phyloP scores from a whole-genome alignment of 1,140 invertebrate species.

The Drosophila mauritiana region DNA sequence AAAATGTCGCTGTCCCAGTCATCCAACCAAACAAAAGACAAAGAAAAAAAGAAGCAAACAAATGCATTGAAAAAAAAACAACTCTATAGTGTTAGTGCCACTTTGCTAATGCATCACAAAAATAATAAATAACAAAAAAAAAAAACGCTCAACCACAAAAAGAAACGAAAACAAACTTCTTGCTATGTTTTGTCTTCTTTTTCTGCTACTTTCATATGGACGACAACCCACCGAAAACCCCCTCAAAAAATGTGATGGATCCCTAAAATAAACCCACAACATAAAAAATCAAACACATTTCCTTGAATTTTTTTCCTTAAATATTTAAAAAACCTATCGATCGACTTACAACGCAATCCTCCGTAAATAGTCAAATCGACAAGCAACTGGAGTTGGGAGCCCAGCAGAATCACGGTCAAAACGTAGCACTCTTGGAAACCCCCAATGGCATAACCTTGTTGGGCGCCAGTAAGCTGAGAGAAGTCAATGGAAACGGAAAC shows the following conservation, averaged over 20 bases:
- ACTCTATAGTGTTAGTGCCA: conserved; percentile 53
- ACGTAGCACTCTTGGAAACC: conserved; percentile 76
- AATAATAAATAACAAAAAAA: conserved; percentile 23
- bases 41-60: conserved; percentile 32
- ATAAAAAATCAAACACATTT: background rate
- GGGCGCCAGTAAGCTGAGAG: conserved; percentile 61
- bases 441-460: conserved; percentile 77
- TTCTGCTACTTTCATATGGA: conserved; percentile 72
- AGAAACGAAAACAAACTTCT: conserved; percentile 43
- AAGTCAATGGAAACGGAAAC: conserved; percentile 51
- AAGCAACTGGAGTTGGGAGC: conserved; percentile 63
- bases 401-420: conserved; percentile 63
- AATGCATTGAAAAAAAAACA: conserved; percentile 37
- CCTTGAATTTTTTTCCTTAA: too few species aligned
- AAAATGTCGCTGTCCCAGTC: conserved; percentile 65
- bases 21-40: conserved; percentile 26
- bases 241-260: conserved; percentile 43
- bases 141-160: conserved; percentile 21
- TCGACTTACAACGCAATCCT: background rate
- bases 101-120: conserved; percentile 74
- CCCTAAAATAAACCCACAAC: background rate
- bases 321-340: background rate
- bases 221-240: conserved; percentile 30
- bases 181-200: conserved; percentile 47
- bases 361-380: conserved; percentile 38